These are phyloP conservation scores for Acridotheres tristis DNA, from an alignment of 2,797 vertebrate species.

Conservation along the genomic window DNA sequence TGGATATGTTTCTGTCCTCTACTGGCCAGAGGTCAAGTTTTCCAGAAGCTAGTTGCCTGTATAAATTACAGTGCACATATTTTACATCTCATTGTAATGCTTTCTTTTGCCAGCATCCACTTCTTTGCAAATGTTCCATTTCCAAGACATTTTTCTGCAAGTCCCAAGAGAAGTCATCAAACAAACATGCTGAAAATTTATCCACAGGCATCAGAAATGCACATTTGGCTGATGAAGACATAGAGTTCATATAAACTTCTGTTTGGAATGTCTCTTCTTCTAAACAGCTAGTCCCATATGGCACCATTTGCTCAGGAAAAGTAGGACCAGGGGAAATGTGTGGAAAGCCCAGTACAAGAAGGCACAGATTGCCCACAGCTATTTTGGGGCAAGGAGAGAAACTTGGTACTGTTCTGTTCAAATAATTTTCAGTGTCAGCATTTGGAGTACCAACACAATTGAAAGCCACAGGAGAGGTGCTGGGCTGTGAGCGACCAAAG, in stretches of 20 bases:
- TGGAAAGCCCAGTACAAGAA: background rate
- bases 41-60: slow-evolving; percentile 64
- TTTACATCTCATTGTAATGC: slow-evolving; percentile 50
- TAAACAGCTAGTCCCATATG: background rate
- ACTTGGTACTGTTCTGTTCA: background rate
- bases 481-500: background rate
- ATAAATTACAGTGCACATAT: slow-evolving; percentile 57
- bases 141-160: slow-evolving; percentile 46
- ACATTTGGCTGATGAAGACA: slow-evolving; percentile 55
- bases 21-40: slow-evolving; percentile 51
- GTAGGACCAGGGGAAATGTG: background rate
- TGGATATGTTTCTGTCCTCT: slow-evolving; percentile 41
- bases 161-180: slow-evolving; percentile 44
- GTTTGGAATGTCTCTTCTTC: slow-evolving; percentile 11
- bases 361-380: background rate
- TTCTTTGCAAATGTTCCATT: slow-evolving; percentile 52
- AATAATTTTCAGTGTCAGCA: background rate
- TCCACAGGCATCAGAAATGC: slow-evolving; percentile 38
- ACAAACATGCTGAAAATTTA: slow-evolving; percentile 41
- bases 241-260: slow-evolving; percentile 2
- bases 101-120: slow-evolving; percentile 28
- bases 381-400: background rate
- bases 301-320: background rate
- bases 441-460: background rate
- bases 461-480: background rate